phyloP scores from a whole-genome alignment of 2,888 invertebrate genomes.

The Hedya salicella region DNA sequence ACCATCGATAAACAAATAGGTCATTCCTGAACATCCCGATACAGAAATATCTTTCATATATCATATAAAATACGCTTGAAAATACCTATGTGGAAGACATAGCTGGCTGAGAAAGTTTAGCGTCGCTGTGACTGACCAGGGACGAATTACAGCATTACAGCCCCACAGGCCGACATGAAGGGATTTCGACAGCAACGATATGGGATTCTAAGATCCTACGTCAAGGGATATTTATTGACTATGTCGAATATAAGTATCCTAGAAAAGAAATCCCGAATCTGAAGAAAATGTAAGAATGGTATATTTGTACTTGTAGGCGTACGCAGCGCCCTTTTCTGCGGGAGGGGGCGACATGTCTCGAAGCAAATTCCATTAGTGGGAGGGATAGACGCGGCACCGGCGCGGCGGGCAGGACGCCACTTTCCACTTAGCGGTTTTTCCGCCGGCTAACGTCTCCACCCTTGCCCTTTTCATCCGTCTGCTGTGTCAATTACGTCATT shows the following conservation, averaged over 20 bases:
- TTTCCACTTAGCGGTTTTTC: constrained; percentile 66
- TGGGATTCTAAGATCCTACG: constrained; percentile 51
- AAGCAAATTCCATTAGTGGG: constrained; percentile 67
- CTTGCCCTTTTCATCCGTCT: constrained; percentile 40
- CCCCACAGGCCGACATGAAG: constrained; percentile 52
- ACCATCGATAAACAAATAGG: not conserved
- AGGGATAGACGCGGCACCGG: constrained; percentile 55
- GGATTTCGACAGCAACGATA: constrained; percentile 53
- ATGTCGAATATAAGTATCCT: constrained; percentile 19
- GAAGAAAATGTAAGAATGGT: constrained; percentile 27
- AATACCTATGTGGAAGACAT: constrained; percentile 45
- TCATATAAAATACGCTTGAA: not conserved
- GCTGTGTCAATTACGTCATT: constrained; percentile 47
- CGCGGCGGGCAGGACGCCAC: constrained; percentile 54
- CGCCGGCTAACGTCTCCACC: constrained; percentile 49
- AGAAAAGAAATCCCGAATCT: constrained; percentile 13
- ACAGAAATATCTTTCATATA: not conserved
- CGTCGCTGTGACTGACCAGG: constrained; percentile 50
- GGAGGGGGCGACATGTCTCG: constrained; percentile 52
- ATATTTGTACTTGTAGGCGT: constrained; percentile 32
- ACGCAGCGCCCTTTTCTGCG: constrained; percentile 52
- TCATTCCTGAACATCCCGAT: not conserved
- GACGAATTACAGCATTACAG: constrained; percentile 52
- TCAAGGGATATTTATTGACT: constrained; percentile 22
- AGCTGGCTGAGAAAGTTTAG: constrained; percentile 46